Conservation (phyloP, 2,113 vertebrate species). For the Lophochroa leadbeateri region DNA sequence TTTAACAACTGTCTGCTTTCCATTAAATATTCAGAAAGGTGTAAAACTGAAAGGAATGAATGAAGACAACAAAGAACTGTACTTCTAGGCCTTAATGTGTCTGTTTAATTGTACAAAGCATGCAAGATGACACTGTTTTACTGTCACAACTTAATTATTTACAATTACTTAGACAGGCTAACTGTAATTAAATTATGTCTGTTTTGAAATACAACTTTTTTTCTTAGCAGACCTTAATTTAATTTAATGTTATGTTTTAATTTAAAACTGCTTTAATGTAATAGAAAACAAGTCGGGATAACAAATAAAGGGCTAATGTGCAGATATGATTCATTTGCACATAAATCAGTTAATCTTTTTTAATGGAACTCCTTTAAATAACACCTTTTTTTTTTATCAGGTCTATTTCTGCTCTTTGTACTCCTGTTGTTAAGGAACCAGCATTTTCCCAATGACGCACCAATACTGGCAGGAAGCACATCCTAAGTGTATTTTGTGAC, state of each 20-base stretch:
- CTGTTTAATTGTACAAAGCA: neutral
- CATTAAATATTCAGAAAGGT: conserved; percentile 35
- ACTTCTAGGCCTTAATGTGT: neutral
- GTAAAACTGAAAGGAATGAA: conserved; percentile 4
- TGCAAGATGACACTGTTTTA: neutral
- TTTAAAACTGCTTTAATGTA: conserved; percentile 48
- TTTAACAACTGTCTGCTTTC: conserved; percentile 31
- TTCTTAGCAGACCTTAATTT: neutral
- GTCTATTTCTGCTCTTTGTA: conserved; percentile 47
- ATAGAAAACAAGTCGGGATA: conserved; percentile 16
- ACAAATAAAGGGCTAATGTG: conserved; percentile 1
- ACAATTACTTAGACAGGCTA: conserved; percentile 18
- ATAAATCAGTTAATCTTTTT: conserved; percentile 45
- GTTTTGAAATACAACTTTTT: conserved; percentile 7
- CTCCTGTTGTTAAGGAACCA: conserved; percentile 65
- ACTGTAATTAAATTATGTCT: conserved; percentile 8
- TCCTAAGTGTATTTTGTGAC: conserved; percentile 75
- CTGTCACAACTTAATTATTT: conserved; percentile 16
- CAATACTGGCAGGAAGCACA: conserved; percentile 67
- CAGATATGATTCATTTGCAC: conserved; percentile 38
- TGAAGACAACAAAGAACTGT: neutral
- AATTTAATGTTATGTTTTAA: conserved; percentile 22
- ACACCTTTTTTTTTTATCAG: neutral
- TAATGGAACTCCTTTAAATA: conserved; percentile 33
- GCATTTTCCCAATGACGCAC: conserved; percentile 71